A percentile compares a stretch with the other conserved stretches of the same genome.
These are phyloP conservation scores for Apis laboriosa DNA, from an alignment of 1,140 invertebrate genomes.

Conservation along the genomic window DNA sequence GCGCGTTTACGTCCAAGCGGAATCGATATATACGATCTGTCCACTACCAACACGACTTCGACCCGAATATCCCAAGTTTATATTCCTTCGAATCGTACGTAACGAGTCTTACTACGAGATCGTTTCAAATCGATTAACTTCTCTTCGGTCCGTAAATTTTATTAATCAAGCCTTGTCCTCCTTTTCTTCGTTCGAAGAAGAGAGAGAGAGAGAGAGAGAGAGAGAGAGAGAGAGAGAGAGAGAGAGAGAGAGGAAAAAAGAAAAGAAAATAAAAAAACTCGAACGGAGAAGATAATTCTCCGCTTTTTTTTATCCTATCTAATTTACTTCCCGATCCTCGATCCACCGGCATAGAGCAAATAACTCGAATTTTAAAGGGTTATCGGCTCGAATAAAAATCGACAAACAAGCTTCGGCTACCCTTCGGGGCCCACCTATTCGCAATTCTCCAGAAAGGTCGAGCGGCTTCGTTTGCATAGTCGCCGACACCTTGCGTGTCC, in stretches of 20 bases:
- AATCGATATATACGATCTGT: slow-evolving; percentile 57
- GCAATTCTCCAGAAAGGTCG: slow-evolving; percentile 60
- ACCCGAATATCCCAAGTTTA: neutral
- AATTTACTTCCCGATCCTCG: neutral
- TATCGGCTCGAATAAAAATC: slow-evolving; percentile 30
- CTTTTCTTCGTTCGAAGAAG: too few relatives aligned
- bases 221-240: too few relatives aligned
- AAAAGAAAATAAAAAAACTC: neutral
- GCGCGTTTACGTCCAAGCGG: slow-evolving; percentile 31
- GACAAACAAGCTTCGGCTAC: slow-evolving; percentile 24
- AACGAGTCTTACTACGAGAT: neutral
- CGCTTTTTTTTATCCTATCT: neutral
- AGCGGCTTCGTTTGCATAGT: slow-evolving; percentile 73
- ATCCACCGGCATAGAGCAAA: neutral
- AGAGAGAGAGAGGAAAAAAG: too few relatives aligned
- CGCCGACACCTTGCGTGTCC: slow-evolving; percentile 74
- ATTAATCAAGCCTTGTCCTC: neutral
- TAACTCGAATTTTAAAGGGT: slow-evolving; percentile 15
- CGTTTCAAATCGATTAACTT: neutral
- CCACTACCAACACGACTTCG: neutral
- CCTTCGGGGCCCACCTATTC: slow-evolving; percentile 38
- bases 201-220: too few relatives aligned
- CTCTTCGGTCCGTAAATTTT: neutral
- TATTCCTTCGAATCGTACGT: neutral
- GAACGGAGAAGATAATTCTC: neutral